Base-by-base conservation (phyloP, 1,140 invertebrate species). In the Trichogramma pretiosum region DNA sequence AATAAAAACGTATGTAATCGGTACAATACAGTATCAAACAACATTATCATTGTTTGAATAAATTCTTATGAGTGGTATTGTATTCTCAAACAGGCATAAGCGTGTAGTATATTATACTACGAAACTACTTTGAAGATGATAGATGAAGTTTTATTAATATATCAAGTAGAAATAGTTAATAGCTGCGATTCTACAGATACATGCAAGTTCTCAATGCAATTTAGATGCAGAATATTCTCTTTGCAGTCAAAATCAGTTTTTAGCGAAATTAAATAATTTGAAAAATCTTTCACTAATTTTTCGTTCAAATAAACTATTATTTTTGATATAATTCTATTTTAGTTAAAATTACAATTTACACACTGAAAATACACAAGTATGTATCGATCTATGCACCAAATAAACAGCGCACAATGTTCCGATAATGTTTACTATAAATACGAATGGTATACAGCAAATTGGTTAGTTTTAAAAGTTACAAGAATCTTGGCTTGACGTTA, bases 391-490 rank as follows among this genome's bases (percentile, higher is more conserved):
- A 21, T 24, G 41, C 35, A 49, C 35, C 24, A 39, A 37, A 24
- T 32, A 43, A 44, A 17, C 4, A 34, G 17, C 42, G 36, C 48
- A 50, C 42, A 50, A 50, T 19, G n/a, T n/a, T n/a, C n/a, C n/a
- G n/a, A n/a, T n/a, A n/a, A n/a, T n/a, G n/a, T n/a, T n/a, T n/a
- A n/a, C n/a, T n/a, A n/a, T n/a, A n/a, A n/a, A n/a, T n/a, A n/a
- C 5, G 11, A 28, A 7, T 28, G 5, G 5, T 28, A 28, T 28
- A 7, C 24, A 28, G 24, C 5, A 5, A 5, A 11, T 5, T 11
- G 24, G 5, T 7, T 11, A 7, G 5, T 5, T 28, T 28, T 28
- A 7, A 28, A 28, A 28, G 24, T 28, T 28, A 5, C 5, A 28
- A 28, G 5, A 11, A 28, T 7, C 24, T 28, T 28, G 24, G 11